Conservation (phyloP, 2,797 vertebrate genomes). For the Microtus obscurus region DNA sequence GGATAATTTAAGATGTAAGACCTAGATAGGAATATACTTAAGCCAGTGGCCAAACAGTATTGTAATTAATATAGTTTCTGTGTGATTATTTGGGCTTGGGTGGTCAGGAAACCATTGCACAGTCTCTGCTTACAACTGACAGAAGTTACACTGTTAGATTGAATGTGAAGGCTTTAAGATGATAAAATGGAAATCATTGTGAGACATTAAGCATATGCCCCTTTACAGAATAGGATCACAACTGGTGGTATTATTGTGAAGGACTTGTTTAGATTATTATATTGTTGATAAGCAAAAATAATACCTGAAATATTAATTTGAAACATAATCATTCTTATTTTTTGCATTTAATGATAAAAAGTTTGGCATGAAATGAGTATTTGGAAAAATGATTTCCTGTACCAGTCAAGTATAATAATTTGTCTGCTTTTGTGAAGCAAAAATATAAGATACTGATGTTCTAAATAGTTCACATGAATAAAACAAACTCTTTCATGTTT, state of each 20-base stretch:
- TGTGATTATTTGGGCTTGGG: too few species aligned
- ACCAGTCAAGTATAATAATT: background rate
- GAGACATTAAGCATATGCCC: background rate
- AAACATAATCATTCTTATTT: background rate
- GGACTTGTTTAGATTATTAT: background rate
- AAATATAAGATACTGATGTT: slow-evolving; percentile 46
- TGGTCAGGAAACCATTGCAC: too few species aligned
- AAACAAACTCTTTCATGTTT: slow-evolving; percentile 14
- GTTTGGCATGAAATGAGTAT: background rate
- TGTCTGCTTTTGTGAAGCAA: slow-evolving; percentile 23
- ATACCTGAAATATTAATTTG: background rate
- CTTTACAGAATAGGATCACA: background rate
- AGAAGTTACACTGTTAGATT: accelerated
- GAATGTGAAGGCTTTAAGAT: background rate
- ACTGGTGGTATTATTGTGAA: background rate
- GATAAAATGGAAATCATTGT: too few species aligned
- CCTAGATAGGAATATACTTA: too few species aligned
- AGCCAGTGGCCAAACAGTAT: too few species aligned
- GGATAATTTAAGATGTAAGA: too few species aligned
- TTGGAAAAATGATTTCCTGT: background rate
- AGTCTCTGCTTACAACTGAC: too few species aligned
- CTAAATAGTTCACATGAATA: slow-evolving; percentile 48
- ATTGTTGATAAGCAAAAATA: background rate
- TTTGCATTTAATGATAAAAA: background rate
- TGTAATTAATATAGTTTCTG: too few species aligned